Percentiles rank a stretch among this genome's conserved stretches.
phyloP scores from a whole-genome alignment of 2,888 invertebrate species.

The Panzeria rudis region DNA sequence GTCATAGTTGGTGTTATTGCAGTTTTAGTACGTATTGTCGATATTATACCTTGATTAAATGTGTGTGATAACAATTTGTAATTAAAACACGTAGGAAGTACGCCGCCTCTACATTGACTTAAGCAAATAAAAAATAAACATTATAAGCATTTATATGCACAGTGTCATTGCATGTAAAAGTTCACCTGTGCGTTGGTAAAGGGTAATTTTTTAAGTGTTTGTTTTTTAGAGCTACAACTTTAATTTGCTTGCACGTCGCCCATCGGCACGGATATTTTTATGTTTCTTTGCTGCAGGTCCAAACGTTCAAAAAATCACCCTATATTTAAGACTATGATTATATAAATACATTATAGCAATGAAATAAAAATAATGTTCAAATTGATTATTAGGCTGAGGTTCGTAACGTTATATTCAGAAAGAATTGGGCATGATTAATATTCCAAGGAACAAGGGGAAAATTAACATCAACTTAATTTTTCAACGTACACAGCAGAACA shows the following conservation, averaged over 20 bases:
- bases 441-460: no score
- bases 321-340: background rate
- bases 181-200: constrained; percentile 11
- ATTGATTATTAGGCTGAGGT: no score
- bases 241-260: background rate
- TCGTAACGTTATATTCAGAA: no score
- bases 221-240: background rate
- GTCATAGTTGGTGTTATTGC: constrained; percentile 29
- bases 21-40: constrained; percentile 30
- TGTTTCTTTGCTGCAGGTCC: background rate
- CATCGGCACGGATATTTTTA: background rate
- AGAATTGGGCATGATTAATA: no score
- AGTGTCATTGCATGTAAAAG: constrained; percentile 7
- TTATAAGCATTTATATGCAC: constrained; percentile 10
- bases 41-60: constrained; percentile 59
- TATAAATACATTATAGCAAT: constrained; percentile 3
- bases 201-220: background rate
- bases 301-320: background rate
- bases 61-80: constrained; percentile 70
- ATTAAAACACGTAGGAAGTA: constrained; percentile 70
- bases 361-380: constrained; percentile 5
- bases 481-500: no score
- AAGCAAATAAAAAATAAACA: constrained; percentile 1
- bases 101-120: constrained; percentile 52
- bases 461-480: no score